Base-by-base conservation (phyloP, 2,888 invertebrate genomes). In the Campopleginae sp. region DNA sequence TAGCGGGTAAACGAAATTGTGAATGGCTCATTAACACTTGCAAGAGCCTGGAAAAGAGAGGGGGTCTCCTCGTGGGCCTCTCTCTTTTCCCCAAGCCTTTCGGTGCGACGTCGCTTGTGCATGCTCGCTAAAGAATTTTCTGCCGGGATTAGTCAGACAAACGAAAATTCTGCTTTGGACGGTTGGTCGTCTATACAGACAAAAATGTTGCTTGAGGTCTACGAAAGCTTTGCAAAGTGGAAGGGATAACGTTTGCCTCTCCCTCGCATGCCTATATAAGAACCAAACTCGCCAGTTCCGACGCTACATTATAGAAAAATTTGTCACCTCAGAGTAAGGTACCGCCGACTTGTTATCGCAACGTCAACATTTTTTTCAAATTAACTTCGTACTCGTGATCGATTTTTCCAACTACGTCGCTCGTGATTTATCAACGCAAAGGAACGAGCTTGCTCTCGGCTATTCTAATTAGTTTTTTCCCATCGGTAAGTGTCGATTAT, bases 261-360 rank as follows among this genome's bases (percentile, higher is more conserved):
- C 61, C 82, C 48, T 71, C 75, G 65, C 86, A 80, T 80, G 81
- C 66, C 88, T 88, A 87, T 90, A 90, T 90, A 90, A 90, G 88
- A 88, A 86, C 85, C 86, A 86, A 86, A 81, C 80, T 72, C 80
- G 84, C 82, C 80, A 88, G 85, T 85, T 87, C 74, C 86, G 76
- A 84, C 86, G 88, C 87, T 90, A 87, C 89, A 90, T 65, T 90
- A 86, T 87, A 80, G 80, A 86, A 84, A 77, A 74, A 65, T 27
- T 61, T 78, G 77, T 71, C 78, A 58, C 78, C 42, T 68, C 83
- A 65, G 82, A 75, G 71, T 66, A 71, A 71, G 81, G 81, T 79
- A 71, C 51, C 44, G 66, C 68, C 72, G 70, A n/a, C 38, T 3
- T 7, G 3, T 46, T 48, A 31, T 33, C 6, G 19, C 31, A 12